A percentile compares a stretch with the other conserved stretches of the same genome.
Conservation (phyloP, 2,797 vertebrate genomes). For the Lemur catta region DNA sequence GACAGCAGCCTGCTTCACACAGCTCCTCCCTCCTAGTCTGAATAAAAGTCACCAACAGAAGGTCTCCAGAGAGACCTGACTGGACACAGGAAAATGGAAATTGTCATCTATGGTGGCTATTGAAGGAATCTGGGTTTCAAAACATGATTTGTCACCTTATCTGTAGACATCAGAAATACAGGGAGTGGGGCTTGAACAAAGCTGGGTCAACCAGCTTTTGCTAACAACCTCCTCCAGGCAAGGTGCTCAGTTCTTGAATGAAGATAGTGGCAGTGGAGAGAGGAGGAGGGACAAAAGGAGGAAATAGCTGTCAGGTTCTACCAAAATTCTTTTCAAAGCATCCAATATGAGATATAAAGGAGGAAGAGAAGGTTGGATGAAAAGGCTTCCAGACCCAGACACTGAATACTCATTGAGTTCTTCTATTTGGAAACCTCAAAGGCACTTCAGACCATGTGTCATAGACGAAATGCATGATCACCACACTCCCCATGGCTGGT, state of each 20-base stretch:
- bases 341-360: neutral
- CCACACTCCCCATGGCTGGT: neutral
- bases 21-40: neutral
- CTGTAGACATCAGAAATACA: neutral
- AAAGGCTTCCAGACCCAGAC: neutral
- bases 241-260: neutral
- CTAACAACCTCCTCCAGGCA: neutral
- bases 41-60: neutral
- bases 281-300: neutral
- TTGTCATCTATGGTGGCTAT: neutral
- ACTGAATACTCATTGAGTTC: neutral
- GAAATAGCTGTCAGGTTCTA: neutral
- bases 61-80: neutral
- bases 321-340: neutral
- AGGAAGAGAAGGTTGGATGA: neutral
- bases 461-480: neutral
- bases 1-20: neutral
- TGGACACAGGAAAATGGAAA: neutral
- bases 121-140: neutral
- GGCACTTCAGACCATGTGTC: neutral
- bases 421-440: constrained; percentile 25
- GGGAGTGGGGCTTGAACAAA: neutral
- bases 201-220: neutral
- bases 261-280: neutral
- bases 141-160: neutral